phyloP scores from a whole-genome alignment of 2,888 invertebrate genomes.

The Eilema griseolum region DNA sequence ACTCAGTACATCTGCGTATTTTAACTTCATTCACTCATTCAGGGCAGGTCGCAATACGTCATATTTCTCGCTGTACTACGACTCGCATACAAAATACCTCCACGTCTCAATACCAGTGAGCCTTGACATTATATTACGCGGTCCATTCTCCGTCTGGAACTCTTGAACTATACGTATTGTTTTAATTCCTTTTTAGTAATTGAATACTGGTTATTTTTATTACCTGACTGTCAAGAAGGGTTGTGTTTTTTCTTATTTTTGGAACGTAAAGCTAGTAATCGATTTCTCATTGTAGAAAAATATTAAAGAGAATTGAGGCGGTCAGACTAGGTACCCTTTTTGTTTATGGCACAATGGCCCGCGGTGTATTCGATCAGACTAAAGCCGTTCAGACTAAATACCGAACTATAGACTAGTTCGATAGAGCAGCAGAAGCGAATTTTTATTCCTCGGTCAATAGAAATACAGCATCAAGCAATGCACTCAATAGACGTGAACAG shows the following conservation, averaged over 20 bases:
- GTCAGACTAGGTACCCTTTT: too few species aligned
- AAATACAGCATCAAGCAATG: too few species aligned
- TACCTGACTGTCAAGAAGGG: too few species aligned
- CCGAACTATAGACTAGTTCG: not conserved
- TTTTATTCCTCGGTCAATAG: not conserved
- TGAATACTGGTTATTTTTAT: not conserved
- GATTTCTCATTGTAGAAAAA: too few species aligned
- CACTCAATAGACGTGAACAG: too few species aligned
- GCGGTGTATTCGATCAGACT: too few species aligned
- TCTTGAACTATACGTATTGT: slow-evolving; percentile 28
- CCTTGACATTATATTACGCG: slow-evolving; percentile 51
- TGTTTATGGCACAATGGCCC: too few species aligned
- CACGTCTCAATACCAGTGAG: slow-evolving; percentile 34
- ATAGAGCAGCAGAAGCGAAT: not conserved
- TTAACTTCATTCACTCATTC: slow-evolving; percentile 27
- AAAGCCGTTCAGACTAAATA: too few species aligned
- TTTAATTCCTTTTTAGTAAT: slow-evolving; percentile 14
- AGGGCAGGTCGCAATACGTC: slow-evolving; percentile 28
- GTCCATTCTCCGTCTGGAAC: slow-evolving; percentile 29
- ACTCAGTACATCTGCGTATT: slow-evolving; percentile 10
- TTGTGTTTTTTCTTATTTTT: too few species aligned
- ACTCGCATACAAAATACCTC: slow-evolving; percentile 37
- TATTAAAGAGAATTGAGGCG: too few species aligned
- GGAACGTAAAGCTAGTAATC: not conserved
- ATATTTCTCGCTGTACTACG: slow-evolving; percentile 29